Evolutionary conservation across 2,888 invertebrate species (phyloP), one percentile per base, ranked within the genome.

Genomic region (Tachystola acroxantha): DNA sequence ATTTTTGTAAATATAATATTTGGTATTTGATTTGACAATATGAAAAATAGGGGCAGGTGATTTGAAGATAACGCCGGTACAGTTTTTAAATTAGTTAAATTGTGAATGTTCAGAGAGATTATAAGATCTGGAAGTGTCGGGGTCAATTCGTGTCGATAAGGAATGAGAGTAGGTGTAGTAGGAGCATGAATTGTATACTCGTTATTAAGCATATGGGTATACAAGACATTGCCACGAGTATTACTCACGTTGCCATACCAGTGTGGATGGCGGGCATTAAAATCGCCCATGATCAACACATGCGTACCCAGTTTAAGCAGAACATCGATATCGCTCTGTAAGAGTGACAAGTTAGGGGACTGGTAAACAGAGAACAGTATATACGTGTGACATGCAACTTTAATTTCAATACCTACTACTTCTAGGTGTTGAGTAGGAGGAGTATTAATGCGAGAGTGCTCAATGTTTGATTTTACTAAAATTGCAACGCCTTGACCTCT

Each of bases 401-500:
- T 10, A 3, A 36, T 24, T 7, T 6, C 7, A n/a, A 31, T 13
- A 11, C 30, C 36, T 1, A 36, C 32, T 2, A 7, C 9, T 26
- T 36, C 36, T 2, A 36, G 7, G 10, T 32, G 9, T 11, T 32
- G 9, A 2, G 27, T 32, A 2, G 6, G 7, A 6, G 36, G 36
- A 11, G 3, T 16, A 7, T 2, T 1, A 1, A 36, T 3, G n/a
- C 14, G 16, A 0, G 32, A 19, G 12, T 36, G 36, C 3, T 14
- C 1, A 3, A 36, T 14, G 7, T 36, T 9, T 5, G 25, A 19
- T 19, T 12, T 31, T 9, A 36, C 13, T 2, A 36, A 13, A n/a
- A 36, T n/a, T 4, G 36, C 36, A 10, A 32, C 32, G n/a, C 37
- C 40, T 11, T 37, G 40, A 9, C 40, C 37, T 3, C 16, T 11